These are phyloP conservation scores for Triplophysa bombifrons DNA, from an alignment of 2,797 vertebrate species.

Conservation along the genomic window DNA sequence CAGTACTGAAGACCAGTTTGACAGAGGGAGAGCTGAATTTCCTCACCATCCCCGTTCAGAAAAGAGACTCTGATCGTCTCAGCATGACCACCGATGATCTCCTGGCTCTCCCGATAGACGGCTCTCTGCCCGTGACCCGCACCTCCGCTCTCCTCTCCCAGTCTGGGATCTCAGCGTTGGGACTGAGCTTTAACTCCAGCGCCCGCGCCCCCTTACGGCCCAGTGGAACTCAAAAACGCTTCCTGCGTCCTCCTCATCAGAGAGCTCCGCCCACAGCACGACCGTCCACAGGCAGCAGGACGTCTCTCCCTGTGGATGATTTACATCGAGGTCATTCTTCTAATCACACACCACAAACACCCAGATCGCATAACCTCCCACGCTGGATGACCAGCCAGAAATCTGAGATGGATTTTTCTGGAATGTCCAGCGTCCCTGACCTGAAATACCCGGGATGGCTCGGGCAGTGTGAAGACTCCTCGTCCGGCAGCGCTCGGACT, in stretches of 20 bases:
- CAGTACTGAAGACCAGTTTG: constrained; percentile 72
- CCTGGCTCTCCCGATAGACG: constrained; percentile 79
- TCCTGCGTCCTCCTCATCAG: background rate
- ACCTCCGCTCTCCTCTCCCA: constrained; percentile 63
- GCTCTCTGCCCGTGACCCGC: constrained; percentile 77
- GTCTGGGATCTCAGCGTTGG: constrained; percentile 16
- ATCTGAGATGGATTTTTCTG: constrained; percentile 76
- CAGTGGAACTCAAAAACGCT: background rate
- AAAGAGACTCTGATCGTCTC: constrained; percentile 71
- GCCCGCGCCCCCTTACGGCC: background rate
- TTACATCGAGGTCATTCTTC: background rate
- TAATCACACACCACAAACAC: background rate
- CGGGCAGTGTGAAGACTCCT: constrained; percentile 61
- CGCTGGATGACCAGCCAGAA: constrained; percentile 81
- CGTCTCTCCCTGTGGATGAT: constrained; percentile 22
- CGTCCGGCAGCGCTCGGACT: constrained; percentile 36
- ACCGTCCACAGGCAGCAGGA: background rate
- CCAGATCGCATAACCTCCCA: constrained; percentile 69
- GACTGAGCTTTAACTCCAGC: constrained; percentile 2
- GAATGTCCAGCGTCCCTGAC: constrained; percentile 76
- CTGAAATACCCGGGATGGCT: constrained; percentile 77
- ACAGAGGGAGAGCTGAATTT: constrained; percentile 73
- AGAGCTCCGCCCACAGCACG: background rate
- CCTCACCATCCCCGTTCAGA: constrained; percentile 64
- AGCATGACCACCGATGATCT: constrained; percentile 90